Percentiles rank a stretch among this genome's conserved stretches.
phyloP scores from a whole-genome alignment of 2,113 vertebrate genomes.

The Girardinichthys multiradiatus region DNA sequence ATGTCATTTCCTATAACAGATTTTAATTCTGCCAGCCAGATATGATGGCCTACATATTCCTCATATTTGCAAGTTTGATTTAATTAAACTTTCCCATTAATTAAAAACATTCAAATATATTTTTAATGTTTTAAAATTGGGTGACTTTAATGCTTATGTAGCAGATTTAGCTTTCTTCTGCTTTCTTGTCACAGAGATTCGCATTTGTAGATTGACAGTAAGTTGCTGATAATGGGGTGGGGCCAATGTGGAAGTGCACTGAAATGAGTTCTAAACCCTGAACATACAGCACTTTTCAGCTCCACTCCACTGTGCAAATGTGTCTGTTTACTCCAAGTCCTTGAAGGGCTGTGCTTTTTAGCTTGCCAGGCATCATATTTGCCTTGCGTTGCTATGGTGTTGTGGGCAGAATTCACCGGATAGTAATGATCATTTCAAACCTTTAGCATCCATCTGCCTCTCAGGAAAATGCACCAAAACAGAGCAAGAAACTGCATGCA shows the following conservation, averaged over 20 bases:
- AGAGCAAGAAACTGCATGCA: slow-evolving; percentile 4
- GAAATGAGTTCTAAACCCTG: slow-evolving; percentile 55
- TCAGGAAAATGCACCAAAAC: slow-evolving; percentile 22
- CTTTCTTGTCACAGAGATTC: background rate
- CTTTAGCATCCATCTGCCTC: slow-evolving; percentile 55
- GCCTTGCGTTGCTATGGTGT: slow-evolving; percentile 71
- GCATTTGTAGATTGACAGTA: slow-evolving; percentile 23
- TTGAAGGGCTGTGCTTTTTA: slow-evolving; percentile 60
- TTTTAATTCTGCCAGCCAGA: background rate
- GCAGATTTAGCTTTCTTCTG: slow-evolving; percentile 10
- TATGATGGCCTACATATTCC: background rate
- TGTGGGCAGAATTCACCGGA: slow-evolving; percentile 49
- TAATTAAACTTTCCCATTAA: background rate
- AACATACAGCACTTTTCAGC: slow-evolving; percentile 60
- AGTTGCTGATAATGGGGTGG: slow-evolving; percentile 23
- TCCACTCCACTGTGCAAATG: slow-evolving; percentile 68
- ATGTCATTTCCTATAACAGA: background rate
- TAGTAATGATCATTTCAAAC: slow-evolving; percentile 61
- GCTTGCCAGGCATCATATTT: slow-evolving; percentile 63
- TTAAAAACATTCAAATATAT: background rate
- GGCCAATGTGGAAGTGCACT: slow-evolving; percentile 20
- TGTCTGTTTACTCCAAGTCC: slow-evolving; percentile 70
- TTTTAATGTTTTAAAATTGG: background rate
- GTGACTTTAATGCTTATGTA: background rate
- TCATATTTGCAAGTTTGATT: background rate